Evolutionary conservation across 2,888 invertebrate genomes (phyloP), one percentile per base, ranked within the genome.

Genomic region (Drosophila anceps): DNA sequence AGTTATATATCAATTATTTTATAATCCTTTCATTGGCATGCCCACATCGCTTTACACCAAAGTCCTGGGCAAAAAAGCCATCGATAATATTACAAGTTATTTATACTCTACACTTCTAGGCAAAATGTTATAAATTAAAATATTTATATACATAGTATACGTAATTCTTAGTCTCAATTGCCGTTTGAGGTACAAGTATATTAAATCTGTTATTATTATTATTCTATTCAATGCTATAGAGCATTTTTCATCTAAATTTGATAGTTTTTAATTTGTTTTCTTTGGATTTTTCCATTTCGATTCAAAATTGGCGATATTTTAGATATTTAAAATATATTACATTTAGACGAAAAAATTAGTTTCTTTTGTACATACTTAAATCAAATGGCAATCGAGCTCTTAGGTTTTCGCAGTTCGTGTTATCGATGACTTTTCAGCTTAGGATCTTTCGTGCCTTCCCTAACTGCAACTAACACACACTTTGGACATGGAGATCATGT

Each of bases 401-500:
- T 33, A 4, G 8, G 0, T 7, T 50, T 50, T 27, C 6, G 29
- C 20, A 37, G 6, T 12, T n/a, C 27, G n/a, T 51, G 39, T 48
- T 60, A 41, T 67, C 58, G 73, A 69, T 62, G 24, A 63, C 48
- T 44, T 60, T 62, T 27, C n/a, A 57, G 39, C 67, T 46, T 12
- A 24, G 58, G 15, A 48, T 50, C 9, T 37, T 13, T 37, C 3
- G n/a, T 53, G 29, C 41, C 20, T n/a, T 41, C 39, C 54, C 48
- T n/a, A 13, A 15, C 33, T 31, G 18, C 58, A 39, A 24, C 62
- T 43, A 65, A 44, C 55, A 65, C 69, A 82, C 76, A 69, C 64
- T 61, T 71, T 71, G 67, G 71, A 86, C 68, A 85, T 76, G 74
- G 76, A 79, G 67, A 81, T 71, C 71, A 79, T 68, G 50, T 66